phyloP scores from a whole-genome alignment of 2,113 vertebrate genomes.

The Periophthalmodon schlosseri region DNA sequence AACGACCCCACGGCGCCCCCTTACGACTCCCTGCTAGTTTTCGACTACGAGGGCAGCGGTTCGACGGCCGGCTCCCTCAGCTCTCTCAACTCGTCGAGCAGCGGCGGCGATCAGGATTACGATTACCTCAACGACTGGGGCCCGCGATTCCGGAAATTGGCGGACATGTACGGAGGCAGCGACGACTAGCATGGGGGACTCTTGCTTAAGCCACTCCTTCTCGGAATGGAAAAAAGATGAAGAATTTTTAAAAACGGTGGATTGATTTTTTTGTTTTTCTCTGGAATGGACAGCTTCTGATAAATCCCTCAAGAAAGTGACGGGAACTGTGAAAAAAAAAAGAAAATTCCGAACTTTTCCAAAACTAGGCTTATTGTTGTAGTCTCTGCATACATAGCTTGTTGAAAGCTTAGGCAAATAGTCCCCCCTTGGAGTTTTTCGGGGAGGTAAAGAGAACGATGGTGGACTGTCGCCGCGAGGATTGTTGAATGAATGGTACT shows the following conservation, averaged over 20 bases:
- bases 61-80: conserved; percentile 97
- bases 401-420: conserved; percentile 89
- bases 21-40: conserved; percentile 97
- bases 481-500: conserved; percentile 83
- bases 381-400: conserved; percentile 96
- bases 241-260: conserved; percentile 27
- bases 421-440: conserved; percentile 75
- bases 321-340: conserved; percentile 60
- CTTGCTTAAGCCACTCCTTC: conserved; percentile 16
- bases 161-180: conserved; percentile 97
- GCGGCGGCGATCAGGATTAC: conserved; percentile 98
- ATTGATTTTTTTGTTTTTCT: conserved; percentile 35
- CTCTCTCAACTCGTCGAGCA: conserved; percentile 97
- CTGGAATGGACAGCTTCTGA: conserved; percentile 84
- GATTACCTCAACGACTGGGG: conserved; percentile 99
- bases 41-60: conserved; percentile 97
- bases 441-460: conserved; percentile 80
- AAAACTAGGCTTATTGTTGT: conserved; percentile 96
- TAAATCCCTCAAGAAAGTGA: conserved; percentile 83
- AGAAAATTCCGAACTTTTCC: conserved; percentile 66
- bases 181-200: conserved; percentile 81
- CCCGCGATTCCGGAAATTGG: conserved; percentile 96
- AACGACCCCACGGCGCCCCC: conserved; percentile 95
- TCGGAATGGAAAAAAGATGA: not conserved
- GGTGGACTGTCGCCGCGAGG: conserved; percentile 86